Evolutionary conservation across 2,888 invertebrate species (phyloP).

Genomic region (Synergus laeviventris): DNA sequence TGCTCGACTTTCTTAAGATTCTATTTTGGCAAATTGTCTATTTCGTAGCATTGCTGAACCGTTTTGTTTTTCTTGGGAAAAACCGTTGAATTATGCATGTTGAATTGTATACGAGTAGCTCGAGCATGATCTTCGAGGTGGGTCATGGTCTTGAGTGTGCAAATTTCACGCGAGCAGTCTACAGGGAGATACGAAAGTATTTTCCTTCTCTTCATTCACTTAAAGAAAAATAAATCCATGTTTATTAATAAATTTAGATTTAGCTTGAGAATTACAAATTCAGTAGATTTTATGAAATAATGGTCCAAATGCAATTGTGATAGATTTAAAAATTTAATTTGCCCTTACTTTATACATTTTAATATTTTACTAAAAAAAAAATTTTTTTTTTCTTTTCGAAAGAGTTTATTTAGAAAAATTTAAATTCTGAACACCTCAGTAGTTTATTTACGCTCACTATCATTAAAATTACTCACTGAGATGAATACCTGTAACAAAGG

Average conservation of each 20-base stretch:
- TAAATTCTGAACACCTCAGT: background rate
- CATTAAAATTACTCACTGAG: background rate
- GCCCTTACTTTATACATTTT: too few relatives aligned
- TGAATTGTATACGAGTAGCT: conserved; percentile 29
- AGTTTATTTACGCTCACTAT: background rate
- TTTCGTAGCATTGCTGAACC: background rate
- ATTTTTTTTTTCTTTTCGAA: background rate
- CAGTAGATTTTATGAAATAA: too few relatives aligned
- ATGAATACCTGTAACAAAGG: background rate
- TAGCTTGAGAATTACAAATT: background rate
- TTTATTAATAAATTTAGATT: background rate
- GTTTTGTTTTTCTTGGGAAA: conserved; percentile 29
- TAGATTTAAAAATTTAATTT: too few relatives aligned
- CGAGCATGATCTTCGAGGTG: conserved; percentile 33
- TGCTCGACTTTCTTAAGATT: conserved; percentile 1
- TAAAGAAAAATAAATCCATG: background rate
- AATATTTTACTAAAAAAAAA: too few relatives aligned
- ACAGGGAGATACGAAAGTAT: conserved; percentile 26
- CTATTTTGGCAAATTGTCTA: conserved; percentile 25
- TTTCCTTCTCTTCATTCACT: background rate
- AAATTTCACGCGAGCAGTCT: conserved; percentile 27
- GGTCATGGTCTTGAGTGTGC: conserved; percentile 33
- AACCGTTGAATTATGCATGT: conserved; percentile 31
- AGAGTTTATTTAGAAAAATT: background rate
- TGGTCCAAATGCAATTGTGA: too few relatives aligned